Conservation (phyloP, 2,888 invertebrate species). For the Schizotus pectinicornis region DNA sequence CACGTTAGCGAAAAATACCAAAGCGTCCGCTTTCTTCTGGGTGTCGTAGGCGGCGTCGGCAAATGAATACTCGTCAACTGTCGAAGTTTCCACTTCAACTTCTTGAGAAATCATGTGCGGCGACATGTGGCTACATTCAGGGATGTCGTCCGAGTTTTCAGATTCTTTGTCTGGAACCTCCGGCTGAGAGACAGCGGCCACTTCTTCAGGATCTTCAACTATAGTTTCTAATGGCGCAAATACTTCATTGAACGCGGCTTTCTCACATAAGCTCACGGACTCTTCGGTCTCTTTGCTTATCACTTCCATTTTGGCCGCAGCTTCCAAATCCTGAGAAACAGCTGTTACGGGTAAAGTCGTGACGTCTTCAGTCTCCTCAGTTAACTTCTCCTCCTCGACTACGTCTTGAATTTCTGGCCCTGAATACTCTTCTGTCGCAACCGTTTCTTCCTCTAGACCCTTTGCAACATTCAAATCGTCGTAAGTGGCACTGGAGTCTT, state of each 20-base stretch:
- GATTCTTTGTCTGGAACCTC: background rate
- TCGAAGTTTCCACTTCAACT: background rate
- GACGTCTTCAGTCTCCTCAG: background rate
- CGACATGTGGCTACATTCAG: background rate
- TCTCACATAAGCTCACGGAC: background rate
- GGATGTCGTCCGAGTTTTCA: background rate
- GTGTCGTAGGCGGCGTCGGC: constrained; percentile 4
- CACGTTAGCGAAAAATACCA: constrained; percentile 7
- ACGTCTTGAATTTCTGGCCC: background rate
- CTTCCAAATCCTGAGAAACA: background rate
- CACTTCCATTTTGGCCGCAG: background rate
- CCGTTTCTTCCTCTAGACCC: background rate
- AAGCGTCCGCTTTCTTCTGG: constrained; percentile 6
- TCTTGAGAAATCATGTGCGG: background rate
- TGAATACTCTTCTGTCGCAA: background rate
- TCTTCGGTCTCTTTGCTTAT: background rate
- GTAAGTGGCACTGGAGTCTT: too few species aligned
- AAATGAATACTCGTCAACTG: background rate
- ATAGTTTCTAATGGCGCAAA: background rate
- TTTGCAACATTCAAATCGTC: too few species aligned
- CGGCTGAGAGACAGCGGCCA: background rate
- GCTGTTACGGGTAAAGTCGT: background rate
- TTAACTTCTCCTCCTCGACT: background rate
- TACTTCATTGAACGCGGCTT: background rate
- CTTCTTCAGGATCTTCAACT: background rate